These are phyloP conservation scores for Brienomyrus longianalis DNA, from an alignment of 2,113 vertebrate genomes.

Conservation along the genomic window DNA sequence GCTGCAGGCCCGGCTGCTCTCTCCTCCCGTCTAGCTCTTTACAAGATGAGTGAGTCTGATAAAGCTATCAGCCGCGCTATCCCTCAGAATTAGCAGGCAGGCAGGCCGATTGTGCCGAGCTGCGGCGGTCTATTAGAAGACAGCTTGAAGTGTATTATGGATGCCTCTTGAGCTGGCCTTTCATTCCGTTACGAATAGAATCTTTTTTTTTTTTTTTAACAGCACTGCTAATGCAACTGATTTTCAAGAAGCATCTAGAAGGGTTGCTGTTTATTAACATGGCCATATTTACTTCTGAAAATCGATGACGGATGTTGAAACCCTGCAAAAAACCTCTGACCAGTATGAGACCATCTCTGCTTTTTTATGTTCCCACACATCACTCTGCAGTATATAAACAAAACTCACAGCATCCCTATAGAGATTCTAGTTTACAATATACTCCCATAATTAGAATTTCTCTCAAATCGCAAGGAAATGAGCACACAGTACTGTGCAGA, in stretches of 20 bases:
- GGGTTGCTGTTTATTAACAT: not conserved
- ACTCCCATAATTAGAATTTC: not conserved
- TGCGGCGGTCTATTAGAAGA: constrained; percentile 43
- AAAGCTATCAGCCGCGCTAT: constrained; percentile 57
- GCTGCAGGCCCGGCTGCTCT: constrained; percentile 34
- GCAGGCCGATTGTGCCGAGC: constrained; percentile 39
- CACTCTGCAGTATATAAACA: not conserved
- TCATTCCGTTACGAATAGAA: not conserved
- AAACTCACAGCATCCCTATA: not conserved
- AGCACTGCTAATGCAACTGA: not conserved
- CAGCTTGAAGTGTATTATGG: constrained; percentile 5
- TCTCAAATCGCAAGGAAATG: not conserved
- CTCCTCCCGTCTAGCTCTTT: constrained; percentile 49
- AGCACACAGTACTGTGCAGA: not conserved
- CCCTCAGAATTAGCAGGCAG: constrained; percentile 51
- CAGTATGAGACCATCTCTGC: not conserved
- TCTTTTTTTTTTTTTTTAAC: not conserved
- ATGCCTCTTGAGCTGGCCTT: constrained; percentile 14
- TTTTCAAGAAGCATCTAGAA: not conserved
- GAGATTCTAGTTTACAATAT: not conserved
- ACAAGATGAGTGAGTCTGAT: constrained; percentile 54
- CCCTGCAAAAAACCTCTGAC: not conserved
- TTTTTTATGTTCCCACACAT: not conserved
- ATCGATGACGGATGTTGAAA: not conserved
- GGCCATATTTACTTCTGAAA: not conserved